Percentiles rank a stretch among this genome's conserved stretches.
Conservation (phyloP, 2,888 invertebrate genomes). For the Sipha maydis region DNA sequence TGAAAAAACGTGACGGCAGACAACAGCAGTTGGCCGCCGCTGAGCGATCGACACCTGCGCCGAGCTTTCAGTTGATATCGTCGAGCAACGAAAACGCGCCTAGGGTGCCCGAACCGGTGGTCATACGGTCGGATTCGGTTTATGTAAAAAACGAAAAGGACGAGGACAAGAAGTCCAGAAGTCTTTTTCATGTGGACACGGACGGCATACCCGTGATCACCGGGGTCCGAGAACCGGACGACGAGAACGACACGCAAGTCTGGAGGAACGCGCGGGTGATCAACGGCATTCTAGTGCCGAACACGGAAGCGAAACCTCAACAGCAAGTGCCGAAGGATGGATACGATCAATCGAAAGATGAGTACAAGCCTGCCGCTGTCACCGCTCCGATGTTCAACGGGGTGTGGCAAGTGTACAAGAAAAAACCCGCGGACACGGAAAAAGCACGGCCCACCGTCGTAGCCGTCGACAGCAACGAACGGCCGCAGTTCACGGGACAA, state of each 20-base stretch:
- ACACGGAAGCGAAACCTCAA: constrained; percentile 66
- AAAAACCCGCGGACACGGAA: constrained; percentile 32
- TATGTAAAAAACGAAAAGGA: constrained; percentile 70
- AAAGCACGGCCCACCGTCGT: not conserved
- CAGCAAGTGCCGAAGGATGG: constrained; percentile 54
- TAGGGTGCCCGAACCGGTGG: constrained; percentile 76
- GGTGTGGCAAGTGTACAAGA: constrained; percentile 56
- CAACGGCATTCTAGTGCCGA: constrained; percentile 82
- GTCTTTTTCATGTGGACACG: constrained; percentile 74
- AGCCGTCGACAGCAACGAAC: not conserved
- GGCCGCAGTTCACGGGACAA: constrained; percentile 33
- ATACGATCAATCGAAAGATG: constrained; percentile 12
- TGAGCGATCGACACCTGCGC: constrained; percentile 64
- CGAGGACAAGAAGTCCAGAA: constrained; percentile 73
- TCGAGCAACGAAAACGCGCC: constrained; percentile 6
- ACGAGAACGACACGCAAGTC: constrained; percentile 82
- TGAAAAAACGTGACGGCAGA: constrained; percentile 73
- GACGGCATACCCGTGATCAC: constrained; percentile 85
- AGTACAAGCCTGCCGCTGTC: constrained; percentile 25
- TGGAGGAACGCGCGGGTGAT: constrained; percentile 91
- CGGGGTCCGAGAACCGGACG: constrained; percentile 84
- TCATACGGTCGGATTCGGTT: constrained; percentile 74
- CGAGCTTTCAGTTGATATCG: not conserved
- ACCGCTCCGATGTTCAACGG: constrained; percentile 47
- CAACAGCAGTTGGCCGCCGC: constrained; percentile 54